A percentile compares a stretch with the other conserved stretches of the same genome.
Evolutionary conservation across 2,797 vertebrate species (phyloP).

Genomic region (Loriculus beryllinus): DNA sequence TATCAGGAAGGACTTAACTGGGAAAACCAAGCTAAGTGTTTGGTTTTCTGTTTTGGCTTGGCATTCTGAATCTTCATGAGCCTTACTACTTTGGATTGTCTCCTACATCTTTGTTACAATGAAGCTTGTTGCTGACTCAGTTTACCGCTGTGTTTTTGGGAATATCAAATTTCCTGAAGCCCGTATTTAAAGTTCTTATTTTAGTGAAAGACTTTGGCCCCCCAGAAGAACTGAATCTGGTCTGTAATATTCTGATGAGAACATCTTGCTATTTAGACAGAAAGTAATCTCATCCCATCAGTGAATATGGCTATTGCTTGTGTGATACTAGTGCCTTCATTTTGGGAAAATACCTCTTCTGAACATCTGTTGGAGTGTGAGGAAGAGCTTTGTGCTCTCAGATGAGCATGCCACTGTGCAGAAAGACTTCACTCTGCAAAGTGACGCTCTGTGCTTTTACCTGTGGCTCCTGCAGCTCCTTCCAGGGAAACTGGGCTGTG

Average conservation of each 20-base stretch:
- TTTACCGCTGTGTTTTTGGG: neutral
- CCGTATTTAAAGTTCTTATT: neutral
- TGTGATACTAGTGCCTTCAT: neutral
- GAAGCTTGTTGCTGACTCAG: neutral
- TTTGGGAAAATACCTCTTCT: neutral
- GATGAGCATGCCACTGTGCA: fast-evolving
- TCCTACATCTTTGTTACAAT: neutral
- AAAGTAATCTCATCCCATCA: neutral
- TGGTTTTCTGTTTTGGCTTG: neutral
- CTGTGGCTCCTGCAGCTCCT: neutral
- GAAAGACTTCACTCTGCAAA: neutral
- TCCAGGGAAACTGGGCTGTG: neutral
- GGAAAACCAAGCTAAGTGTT: neutral
- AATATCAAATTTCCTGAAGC: neutral
- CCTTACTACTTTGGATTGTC: neutral
- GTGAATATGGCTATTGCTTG: neutral
- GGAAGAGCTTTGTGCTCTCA: neutral
- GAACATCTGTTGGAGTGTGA: fast-evolving
- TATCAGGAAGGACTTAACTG: neutral
- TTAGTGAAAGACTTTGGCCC: neutral
- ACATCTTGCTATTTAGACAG: neutral
- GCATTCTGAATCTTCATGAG: neutral
- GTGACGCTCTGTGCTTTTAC: neutral
- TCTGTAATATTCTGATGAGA: neutral
- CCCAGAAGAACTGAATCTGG: neutral